Percentiles rank a stretch among this genome's conserved stretches.
Conservation (phyloP, 2,797 vertebrate species). For the Microchirus variegatus region DNA sequence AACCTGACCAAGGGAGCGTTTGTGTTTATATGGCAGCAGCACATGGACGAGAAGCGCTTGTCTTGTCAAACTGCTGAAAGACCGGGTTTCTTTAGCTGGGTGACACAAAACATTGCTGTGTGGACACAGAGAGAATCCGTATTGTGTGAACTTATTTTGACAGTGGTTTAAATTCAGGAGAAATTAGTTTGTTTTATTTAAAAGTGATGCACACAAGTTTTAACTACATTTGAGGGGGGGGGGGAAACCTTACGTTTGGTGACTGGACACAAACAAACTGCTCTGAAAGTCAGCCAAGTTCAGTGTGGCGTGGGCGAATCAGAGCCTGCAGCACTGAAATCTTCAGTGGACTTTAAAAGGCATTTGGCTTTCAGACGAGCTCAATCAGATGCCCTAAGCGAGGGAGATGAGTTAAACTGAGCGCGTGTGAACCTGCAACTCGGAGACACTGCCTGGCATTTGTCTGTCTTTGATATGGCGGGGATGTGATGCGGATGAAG, state of each 20-base stretch:
- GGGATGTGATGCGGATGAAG: conserved; percentile 76
- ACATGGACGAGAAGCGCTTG: no score
- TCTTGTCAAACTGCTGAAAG: no score
- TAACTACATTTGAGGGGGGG: conserved; percentile 13
- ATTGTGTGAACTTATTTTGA: no score
- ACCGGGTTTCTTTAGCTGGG: no score
- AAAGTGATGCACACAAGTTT: conserved; percentile 24
- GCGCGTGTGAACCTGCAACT: conserved; percentile 68
- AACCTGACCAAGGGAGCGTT: no score
- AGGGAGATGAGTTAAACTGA: conserved; percentile 64
- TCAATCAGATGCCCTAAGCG: conserved; percentile 75
- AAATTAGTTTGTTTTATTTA: no score
- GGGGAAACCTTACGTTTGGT: no score
- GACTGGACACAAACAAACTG: conserved; percentile 49
- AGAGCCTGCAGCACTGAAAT: conserved; percentile 41
- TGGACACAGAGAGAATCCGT: no score
- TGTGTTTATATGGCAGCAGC: no score
- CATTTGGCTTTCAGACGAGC: conserved; percentile 59
- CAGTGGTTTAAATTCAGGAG: no score
- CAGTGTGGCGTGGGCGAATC: conserved; percentile 55
- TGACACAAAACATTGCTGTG: no score
- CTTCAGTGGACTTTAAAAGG: conserved; percentile 69
- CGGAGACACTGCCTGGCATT: conserved; percentile 81
- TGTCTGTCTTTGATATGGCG: conserved; percentile 80
- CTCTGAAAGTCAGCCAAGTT: conserved; percentile 68